A percentile compares a stretch with the other conserved stretches of the same genome.
Evolutionary conservation across 2,113 vertebrate species (phyloP).

Genomic region (Phyllostomus hastatus): DNA sequence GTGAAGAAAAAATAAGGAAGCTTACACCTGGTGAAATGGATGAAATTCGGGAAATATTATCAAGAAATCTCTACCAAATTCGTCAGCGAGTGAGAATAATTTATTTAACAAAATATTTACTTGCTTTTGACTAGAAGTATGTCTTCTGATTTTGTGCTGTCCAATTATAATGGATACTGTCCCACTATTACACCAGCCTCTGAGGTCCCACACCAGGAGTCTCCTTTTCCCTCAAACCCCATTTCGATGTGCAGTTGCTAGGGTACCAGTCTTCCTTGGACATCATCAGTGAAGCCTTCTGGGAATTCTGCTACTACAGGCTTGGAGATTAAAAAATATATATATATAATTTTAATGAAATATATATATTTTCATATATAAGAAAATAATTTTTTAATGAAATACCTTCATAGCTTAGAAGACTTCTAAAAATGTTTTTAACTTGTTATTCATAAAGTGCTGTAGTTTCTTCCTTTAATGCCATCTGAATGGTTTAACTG

Average conservation of each 20-base stretch:
- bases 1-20: conserved; percentile 84
- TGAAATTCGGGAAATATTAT: conserved; percentile 93
- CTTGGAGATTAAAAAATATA: neutral
- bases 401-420: neutral
- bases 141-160: neutral
- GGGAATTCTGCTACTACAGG: neutral
- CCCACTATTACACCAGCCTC: fast-evolving
- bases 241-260: neutral
- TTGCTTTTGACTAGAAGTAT: conserved; percentile 30
- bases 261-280: neutral
- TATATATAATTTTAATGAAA: neutral
- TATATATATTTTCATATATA: neutral
- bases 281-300: neutral
- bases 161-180: fast-evolving
- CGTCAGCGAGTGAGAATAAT: conserved; percentile 89
- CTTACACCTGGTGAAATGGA: conserved; percentile 88
- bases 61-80: conserved; percentile 98
- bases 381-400: neutral
- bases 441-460: neutral
- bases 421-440: neutral
- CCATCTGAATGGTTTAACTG: neutral
- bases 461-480: neutral
- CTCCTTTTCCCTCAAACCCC: neutral
- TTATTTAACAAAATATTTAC: conserved; percentile 41
- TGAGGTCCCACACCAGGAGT: fast-evolving